phyloP scores from a whole-genome alignment of 2,888 invertebrate species.

The Eulithis testata region DNA sequence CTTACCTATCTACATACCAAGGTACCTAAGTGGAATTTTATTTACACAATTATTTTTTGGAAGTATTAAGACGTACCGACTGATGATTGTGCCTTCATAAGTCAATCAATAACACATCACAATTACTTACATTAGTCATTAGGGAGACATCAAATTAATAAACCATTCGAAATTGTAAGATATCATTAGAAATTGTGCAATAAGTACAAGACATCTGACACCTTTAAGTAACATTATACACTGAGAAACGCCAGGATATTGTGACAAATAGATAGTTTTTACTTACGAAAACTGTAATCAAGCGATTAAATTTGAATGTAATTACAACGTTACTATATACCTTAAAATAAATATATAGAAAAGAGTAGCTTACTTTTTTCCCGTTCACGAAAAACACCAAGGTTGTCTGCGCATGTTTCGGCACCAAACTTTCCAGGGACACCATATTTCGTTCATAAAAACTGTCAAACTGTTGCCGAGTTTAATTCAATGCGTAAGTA shows the following conservation, averaged over 20 bases:
- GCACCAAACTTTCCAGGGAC: conserved; percentile 50
- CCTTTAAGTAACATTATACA: not conserved
- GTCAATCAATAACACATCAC: no score
- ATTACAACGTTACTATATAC: not conserved
- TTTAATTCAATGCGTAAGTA: conserved; percentile 12
- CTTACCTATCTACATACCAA: no score
- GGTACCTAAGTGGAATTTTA: no score
- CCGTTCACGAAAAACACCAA: conserved; percentile 87
- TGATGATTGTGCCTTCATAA: no score
- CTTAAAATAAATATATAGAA: not conserved
- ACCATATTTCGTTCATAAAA: conserved; percentile 28
- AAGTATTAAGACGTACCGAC: no score
- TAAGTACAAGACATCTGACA: not conserved
- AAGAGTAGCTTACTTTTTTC: conserved; percentile 78
- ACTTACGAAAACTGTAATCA: no score
- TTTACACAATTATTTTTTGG: no score
- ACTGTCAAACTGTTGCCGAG: conserved; percentile 25
- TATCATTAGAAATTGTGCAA: not conserved
- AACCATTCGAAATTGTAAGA: not conserved
- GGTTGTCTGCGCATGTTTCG: conserved; percentile 55
- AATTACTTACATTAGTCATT: not conserved
- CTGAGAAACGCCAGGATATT: not conserved
- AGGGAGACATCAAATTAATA: not conserved
- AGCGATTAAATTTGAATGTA: no score
- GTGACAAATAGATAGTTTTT: no score